A percentile compares a stretch with the other conserved stretches of the same genome.
Conservation (phyloP, 2,888 invertebrate species). For the Notodromas monacha region DNA sequence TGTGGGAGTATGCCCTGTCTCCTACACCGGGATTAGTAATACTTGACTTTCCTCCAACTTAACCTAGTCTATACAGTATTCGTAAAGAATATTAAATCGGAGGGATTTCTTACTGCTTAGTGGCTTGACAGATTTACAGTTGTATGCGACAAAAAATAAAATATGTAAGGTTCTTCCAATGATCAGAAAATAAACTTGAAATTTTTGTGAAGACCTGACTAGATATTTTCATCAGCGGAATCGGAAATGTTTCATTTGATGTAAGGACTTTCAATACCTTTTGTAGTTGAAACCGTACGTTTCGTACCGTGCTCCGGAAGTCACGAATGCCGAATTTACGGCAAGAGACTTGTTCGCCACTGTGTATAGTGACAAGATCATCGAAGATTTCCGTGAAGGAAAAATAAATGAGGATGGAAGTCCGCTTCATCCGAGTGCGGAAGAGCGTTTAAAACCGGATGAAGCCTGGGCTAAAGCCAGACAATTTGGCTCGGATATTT, state of each 20-base stretch:
- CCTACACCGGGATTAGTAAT: too few species aligned
- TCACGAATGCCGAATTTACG: conserved; percentile 46
- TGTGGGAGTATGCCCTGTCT: too few species aligned
- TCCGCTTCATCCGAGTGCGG: conserved; percentile 31
- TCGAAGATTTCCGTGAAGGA: conserved; percentile 31
- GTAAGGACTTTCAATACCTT: not conserved
- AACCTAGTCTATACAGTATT: too few species aligned
- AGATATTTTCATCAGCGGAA: not conserved
- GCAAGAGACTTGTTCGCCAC: conserved; percentile 45
- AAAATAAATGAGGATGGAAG: conserved; percentile 33
- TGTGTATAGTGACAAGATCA: conserved; percentile 43
- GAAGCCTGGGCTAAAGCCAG: conserved; percentile 33
- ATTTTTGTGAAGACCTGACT: not conserved
- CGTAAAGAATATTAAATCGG: too few species aligned
- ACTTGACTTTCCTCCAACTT: too few species aligned
- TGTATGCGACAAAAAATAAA: too few species aligned
- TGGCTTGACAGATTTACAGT: too few species aligned
- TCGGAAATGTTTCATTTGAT: not conserved
- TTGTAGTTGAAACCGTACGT: conserved; percentile 69
- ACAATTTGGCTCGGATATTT: conserved; percentile 49
- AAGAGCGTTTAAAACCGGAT: conserved; percentile 33
- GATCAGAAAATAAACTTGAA: conserved; percentile 7
- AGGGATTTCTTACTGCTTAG: too few species aligned
- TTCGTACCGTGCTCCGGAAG: conserved; percentile 41
- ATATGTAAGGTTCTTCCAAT: too few species aligned